Evolutionary conservation across 2,888 invertebrate species (phyloP).

Genomic region (Caradrina clavipalpis): DNA sequence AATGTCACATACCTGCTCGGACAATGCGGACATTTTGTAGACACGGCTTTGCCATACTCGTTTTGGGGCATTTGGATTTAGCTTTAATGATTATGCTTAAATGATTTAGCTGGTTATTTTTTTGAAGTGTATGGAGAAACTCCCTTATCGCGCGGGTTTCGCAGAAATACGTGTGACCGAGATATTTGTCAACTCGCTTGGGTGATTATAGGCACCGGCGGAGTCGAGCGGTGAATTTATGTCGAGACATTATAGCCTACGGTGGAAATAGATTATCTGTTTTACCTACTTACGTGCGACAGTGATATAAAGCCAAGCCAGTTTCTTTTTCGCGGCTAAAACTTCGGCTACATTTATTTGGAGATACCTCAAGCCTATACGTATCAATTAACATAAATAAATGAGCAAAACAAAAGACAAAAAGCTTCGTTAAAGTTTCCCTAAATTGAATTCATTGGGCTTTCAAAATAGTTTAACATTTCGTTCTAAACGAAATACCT

Average conservation of each 20-base stretch:
- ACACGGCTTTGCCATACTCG: slow-evolving; percentile 72
- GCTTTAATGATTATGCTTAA: slow-evolving; percentile 55
- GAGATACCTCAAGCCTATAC: slow-evolving; percentile 55
- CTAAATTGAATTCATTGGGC: slow-evolving; percentile 51
- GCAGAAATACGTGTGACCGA: slow-evolving; percentile 65
- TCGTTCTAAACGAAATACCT: slow-evolving; percentile 5
- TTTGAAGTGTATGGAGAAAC: slow-evolving; percentile 44
- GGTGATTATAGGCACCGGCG: slow-evolving; percentile 68
- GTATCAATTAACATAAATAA: slow-evolving; percentile 61
- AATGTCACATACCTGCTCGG: slow-evolving; percentile 87
- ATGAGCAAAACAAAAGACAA: slow-evolving; percentile 49
- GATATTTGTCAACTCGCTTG: slow-evolving; percentile 68
- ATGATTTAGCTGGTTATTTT: slow-evolving; percentile 60
- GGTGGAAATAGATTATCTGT: slow-evolving; percentile 68
- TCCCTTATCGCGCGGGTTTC: slow-evolving; percentile 51
- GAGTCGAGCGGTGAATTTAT: slow-evolving; percentile 66
- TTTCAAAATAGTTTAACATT: slow-evolving; percentile 22
- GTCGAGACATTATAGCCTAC: slow-evolving; percentile 67
- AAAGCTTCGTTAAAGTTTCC: slow-evolving; percentile 42
- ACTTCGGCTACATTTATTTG: slow-evolving; percentile 53
- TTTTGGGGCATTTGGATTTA: slow-evolving; percentile 62
- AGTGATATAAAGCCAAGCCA: slow-evolving; percentile 63
- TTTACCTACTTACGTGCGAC: slow-evolving; percentile 66
- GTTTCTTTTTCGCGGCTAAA: slow-evolving; percentile 54
- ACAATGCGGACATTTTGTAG: slow-evolving; percentile 81